A percentile compares a stretch with the other conserved stretches of the same genome.
Evolutionary conservation across 2,797 vertebrate species (phyloP).

Genomic region (Microcaecilia unicolor): DNA sequence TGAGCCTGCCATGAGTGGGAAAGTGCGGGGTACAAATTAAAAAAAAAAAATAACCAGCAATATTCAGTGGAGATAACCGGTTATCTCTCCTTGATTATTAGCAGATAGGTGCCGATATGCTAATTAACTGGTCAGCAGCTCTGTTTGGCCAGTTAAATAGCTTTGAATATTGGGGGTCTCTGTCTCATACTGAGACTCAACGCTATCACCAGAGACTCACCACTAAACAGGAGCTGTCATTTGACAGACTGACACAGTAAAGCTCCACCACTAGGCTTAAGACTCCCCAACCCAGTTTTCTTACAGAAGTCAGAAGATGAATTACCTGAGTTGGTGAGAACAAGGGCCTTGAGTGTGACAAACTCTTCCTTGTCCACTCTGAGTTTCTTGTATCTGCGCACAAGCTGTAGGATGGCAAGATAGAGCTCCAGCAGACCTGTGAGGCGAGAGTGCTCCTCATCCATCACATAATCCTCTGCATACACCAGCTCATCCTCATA

Average conservation of each 20-base stretch:
- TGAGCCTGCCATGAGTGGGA: too few species aligned
- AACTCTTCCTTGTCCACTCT: constrained; percentile 96
- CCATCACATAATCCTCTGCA: constrained; percentile 95
- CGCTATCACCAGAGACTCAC: too few species aligned
- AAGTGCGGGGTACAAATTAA: too few species aligned
- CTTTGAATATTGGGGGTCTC: too few species aligned
- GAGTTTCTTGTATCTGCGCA: constrained; percentile 90
- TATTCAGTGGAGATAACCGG: too few species aligned
- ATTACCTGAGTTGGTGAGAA: constrained; percentile 90
- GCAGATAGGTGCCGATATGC: too few species aligned
- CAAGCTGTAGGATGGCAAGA: constrained; percentile 85
- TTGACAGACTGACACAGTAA: neutral
- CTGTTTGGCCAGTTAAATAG: too few species aligned
- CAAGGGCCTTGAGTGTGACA: constrained; percentile 92
- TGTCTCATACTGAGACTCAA: too few species aligned
- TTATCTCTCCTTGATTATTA: too few species aligned
- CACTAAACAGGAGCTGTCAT: neutral
- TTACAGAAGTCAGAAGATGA: neutral
- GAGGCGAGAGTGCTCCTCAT: constrained; percentile 88
- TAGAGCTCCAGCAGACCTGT: constrained; percentile 88
- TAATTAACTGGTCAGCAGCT: too few species aligned
- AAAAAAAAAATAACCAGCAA: too few species aligned
- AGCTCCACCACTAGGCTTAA: too few species aligned
- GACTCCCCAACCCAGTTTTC: neutral
- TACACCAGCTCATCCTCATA: constrained; percentile 92